Evolutionary conservation across 2,113 vertebrate species (phyloP), one percentile per base, ranked within the genome.

Genomic region (Rhinolophus sinicus): DNA sequence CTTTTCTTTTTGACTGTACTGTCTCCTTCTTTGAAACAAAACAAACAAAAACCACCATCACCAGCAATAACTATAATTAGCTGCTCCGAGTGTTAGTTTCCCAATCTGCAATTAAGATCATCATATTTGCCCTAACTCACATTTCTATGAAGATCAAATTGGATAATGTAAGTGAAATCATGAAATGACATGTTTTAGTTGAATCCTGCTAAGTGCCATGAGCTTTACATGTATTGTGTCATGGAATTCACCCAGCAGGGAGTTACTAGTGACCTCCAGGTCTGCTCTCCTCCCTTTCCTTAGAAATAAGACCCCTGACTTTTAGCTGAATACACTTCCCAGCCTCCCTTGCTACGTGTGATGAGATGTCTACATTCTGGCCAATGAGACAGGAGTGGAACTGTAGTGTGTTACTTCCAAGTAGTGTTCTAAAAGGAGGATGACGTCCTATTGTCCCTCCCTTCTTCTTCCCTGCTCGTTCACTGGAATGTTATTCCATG

Each of bases 111-210:
- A 50, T 50, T 50, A 50, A 50, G 47, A 50, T 50, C 12, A 50
- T 50, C 60, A 21, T 76, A 78, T 88, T 94, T 90, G 33, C 33
- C 77, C 52, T 90, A 60, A 60, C 52, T 58, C 16, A 86, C 24
- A 69, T 81, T 81, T 85, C 67, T 64, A 38, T 65, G 64, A 64
- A 16, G 52, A 90, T 54, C 21, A 80, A 84, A 90, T 86, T 77
- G 67, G 30, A 91, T 64, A 91, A 86, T 76, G 8, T 47, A 84
- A 87, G 9, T 70, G 60, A 87, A 93, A 90, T 90, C 12, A 77
- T 50, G 47, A 50, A 50, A 50, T 50, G 12, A 50, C 47, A 50
- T 13, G 47, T 50, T 91, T 50, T 72, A 70, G 60, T 1, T 28
- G 75, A 93, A 69, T 75, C 86, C 54, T 87, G 60, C 50, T 82